Base-by-base conservation (phyloP, 2,113 vertebrate species). In the Mystacornis crossleyi region DNA sequence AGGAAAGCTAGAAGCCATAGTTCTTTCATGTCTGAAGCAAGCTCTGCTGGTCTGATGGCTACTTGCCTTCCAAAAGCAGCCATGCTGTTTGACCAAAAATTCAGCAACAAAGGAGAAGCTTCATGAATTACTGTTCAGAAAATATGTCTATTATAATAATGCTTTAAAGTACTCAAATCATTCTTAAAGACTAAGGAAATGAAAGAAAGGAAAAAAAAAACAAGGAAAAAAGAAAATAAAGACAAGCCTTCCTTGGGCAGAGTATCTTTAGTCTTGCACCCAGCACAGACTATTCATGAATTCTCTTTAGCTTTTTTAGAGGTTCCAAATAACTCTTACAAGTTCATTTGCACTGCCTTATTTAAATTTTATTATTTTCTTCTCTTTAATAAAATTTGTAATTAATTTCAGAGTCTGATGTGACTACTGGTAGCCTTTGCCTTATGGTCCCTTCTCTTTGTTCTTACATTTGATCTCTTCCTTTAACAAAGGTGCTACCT, bases 91-190 rank as follows among this genome's bases (percentile, higher is more conserved):
- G 48, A 51, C 34, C 21, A 77, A 71, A 66, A 92, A 64, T 74
- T 77, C 33, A 93, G 4, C 21, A 66, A 3, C 4, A 43, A 71
- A 61, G 54, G 42, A 79, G 18, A 70, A 71, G 9, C 4, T 3
- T n/a, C 31, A 57, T 66, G 23, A 81, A 83, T 75, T 93, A 62
- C 33, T 91, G 31, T 90, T 88, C 71, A 95, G 53, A 53, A 93
- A 84, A 67, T 18, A 86, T 5, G 24, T 94, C 84, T 58, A 28
- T 79, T 88, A 20, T 9, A n/a, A 90, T 23, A 6, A 25, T 67
- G 12, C 51, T 83, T 95, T 95, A 33, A 83, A 36, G 34, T 53
- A 34, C n/a, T 81, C 28, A 75, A 55, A 82, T 43, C 3, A 66
- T 81, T 84, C n/a, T 90, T 53, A 29, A 81, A 51, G 23, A 60